A percentile compares a stretch with the other conserved stretches of the same genome.
Evolutionary conservation across 1,140 invertebrate genomes (phyloP).

Genomic region (Eulimnadia texana): DNA sequence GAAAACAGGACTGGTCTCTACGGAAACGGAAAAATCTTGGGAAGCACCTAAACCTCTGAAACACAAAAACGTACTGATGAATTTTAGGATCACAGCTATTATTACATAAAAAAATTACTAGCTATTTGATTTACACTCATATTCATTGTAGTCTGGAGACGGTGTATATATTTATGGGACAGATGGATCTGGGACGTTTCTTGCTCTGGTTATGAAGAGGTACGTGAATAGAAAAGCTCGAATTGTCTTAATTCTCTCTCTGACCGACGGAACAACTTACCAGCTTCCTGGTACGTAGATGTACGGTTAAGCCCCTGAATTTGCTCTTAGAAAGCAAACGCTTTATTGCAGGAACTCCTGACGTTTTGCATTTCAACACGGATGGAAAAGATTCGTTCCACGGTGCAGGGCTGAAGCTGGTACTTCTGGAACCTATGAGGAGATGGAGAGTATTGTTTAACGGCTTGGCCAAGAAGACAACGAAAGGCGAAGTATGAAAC

Average conservation of each 20-base stretch:
- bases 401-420: slow-evolving; percentile 39
- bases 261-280: slow-evolving; percentile 33
- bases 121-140: too few relatives aligned
- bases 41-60: slow-evolving; percentile 9
- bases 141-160: slow-evolving; percentile 20
- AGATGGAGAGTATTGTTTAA: slow-evolving; percentile 42
- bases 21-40: slow-evolving; percentile 13
- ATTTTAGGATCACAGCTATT: too few relatives aligned
- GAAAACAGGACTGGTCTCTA: slow-evolving; percentile 6
- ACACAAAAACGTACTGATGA: slow-evolving; percentile 10
- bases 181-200: slow-evolving; percentile 16
- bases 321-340: too few relatives aligned
- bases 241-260: slow-evolving; percentile 30
- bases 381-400: slow-evolving; percentile 29
- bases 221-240: slow-evolving; percentile 25
- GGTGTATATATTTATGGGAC: slow-evolving; percentile 19
- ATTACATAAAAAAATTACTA: too few relatives aligned
- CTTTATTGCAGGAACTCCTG: slow-evolving; percentile 30
- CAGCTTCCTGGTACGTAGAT: slow-evolving; percentile 37
- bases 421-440: slow-evolving; percentile 35
- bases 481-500: slow-evolving; percentile 15
- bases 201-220: slow-evolving; percentile 16
- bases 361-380: slow-evolving; percentile 27
- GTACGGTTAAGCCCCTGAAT: too few relatives aligned
- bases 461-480: slow-evolving; percentile 33